phyloP scores from a whole-genome alignment of 2,888 invertebrate genomes.

The Metopia argyrocephala region DNA sequence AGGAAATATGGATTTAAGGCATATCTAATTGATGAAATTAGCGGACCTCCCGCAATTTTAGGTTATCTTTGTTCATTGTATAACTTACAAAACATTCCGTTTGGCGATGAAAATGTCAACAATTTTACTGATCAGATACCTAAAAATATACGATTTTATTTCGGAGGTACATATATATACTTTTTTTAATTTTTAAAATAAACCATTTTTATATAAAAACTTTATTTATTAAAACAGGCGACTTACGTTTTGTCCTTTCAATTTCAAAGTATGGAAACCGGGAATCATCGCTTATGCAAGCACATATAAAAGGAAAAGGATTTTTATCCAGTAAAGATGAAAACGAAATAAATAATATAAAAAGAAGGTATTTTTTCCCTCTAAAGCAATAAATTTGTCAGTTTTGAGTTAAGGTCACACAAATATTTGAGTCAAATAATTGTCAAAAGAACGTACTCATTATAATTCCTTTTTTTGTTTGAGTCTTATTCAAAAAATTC shows the following conservation, averaged over 20 bases:
- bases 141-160: conserved; percentile 81
- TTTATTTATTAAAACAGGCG: conserved; percentile 78
- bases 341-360: conserved; percentile 76
- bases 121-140: conserved; percentile 82
- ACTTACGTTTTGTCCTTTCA: conserved; percentile 81
- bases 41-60: conserved; percentile 85
- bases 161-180: conserved; percentile 85
- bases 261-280: conserved; percentile 83
- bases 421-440: too few relatives aligned
- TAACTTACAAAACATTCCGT: conserved; percentile 84
- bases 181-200: conserved; percentile 59
- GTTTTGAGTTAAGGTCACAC: too few relatives aligned
- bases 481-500: too few relatives aligned
- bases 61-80: conserved; percentile 85
- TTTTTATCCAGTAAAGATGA: conserved; percentile 82
- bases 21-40: conserved; percentile 84
- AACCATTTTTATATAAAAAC: conserved; percentile 4
- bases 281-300: conserved; percentile 81
- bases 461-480: too few relatives aligned
- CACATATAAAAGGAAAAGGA: conserved; percentile 80
- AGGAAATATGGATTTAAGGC: conserved; percentile 82
- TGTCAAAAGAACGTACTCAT: too few relatives aligned
- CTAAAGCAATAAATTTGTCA: background rate
- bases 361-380: conserved; percentile 66
- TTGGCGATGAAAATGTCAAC: conserved; percentile 83